These are phyloP conservation scores for Polietes domitor DNA, from an alignment of 2,888 invertebrate species.

Conservation along the genomic window DNA sequence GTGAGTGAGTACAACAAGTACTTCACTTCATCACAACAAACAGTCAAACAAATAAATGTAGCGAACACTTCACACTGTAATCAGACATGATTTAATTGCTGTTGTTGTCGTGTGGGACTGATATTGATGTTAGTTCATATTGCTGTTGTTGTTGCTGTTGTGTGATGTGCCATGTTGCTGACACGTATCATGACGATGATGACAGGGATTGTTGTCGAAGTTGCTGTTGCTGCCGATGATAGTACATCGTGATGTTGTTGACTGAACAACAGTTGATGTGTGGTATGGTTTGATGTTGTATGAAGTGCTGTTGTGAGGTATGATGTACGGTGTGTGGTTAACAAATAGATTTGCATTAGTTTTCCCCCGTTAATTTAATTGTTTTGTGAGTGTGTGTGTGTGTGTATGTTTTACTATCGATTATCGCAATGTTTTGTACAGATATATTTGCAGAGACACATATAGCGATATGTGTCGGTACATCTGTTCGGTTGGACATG, in stretches of 20 bases:
- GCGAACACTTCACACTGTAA: conserved; percentile 42
- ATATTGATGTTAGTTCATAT: conserved; percentile 5
- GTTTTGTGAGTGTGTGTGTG: conserved; percentile 2
- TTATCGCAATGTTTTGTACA: conserved; percentile 39
- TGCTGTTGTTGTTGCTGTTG: conserved; percentile 21
- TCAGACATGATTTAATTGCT: conserved; percentile 53
- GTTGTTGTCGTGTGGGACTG: conserved; percentile 28
- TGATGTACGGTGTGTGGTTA: neutral
- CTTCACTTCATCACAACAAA: neutral
- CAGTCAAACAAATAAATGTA: no score
- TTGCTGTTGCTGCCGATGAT: neutral
- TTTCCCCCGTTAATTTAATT: conserved; percentile 51
- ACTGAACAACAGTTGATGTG: neutral
- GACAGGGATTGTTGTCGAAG: neutral
- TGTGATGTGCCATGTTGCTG: conserved; percentile 38
- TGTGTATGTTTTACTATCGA: conserved; percentile 39
- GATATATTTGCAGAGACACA: neutral
- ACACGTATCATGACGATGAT: neutral
- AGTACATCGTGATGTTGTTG: neutral
- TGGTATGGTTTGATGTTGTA: no score
- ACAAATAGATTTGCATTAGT: conserved; percentile 52
- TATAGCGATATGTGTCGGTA: neutral
- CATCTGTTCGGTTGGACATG: neutral
- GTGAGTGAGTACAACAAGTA: neutral
- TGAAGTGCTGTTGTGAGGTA: neutral